Conservation (phyloP, 2,797 vertebrate species). For the Galagoides demidoff region DNA sequence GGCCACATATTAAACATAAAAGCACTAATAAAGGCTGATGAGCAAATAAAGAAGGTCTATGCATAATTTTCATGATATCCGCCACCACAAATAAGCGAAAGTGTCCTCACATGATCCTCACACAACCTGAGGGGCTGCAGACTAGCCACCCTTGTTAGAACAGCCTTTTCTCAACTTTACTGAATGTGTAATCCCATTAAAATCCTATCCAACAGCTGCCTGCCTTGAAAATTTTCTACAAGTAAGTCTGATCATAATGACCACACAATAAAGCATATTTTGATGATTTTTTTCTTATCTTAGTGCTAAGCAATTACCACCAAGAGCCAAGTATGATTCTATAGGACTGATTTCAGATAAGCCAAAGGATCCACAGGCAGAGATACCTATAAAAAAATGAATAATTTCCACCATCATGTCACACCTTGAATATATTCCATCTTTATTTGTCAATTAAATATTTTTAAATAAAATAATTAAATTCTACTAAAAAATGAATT, state of each 20-base stretch:
- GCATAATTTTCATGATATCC: no score
- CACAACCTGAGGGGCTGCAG: no score
- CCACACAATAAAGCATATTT: background rate
- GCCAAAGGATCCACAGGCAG: background rate
- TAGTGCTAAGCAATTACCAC: conserved; percentile 48
- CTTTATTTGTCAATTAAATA: background rate
- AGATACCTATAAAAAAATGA: background rate
- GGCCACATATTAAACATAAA: no score
- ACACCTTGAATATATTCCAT: background rate
- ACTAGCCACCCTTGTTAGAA: background rate
- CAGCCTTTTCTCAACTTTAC: conserved; percentile 58
- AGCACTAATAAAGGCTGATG: no score
- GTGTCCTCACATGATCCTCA: no score
- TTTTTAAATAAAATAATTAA: background rate
- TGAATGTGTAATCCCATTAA: background rate
- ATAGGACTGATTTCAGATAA: background rate
- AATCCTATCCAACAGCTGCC: conserved; percentile 22
- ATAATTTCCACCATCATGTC: background rate
- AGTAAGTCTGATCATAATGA: conserved; percentile 6
- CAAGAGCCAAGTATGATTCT: background rate
- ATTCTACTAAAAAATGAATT: background rate
- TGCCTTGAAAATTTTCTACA: conserved; percentile 47
- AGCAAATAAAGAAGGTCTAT: no score
- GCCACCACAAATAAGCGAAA: no score
- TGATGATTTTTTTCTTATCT: background rate